Evolutionary conservation across 2,888 invertebrate species (phyloP).

Genomic region (Cetonia aurata): DNA sequence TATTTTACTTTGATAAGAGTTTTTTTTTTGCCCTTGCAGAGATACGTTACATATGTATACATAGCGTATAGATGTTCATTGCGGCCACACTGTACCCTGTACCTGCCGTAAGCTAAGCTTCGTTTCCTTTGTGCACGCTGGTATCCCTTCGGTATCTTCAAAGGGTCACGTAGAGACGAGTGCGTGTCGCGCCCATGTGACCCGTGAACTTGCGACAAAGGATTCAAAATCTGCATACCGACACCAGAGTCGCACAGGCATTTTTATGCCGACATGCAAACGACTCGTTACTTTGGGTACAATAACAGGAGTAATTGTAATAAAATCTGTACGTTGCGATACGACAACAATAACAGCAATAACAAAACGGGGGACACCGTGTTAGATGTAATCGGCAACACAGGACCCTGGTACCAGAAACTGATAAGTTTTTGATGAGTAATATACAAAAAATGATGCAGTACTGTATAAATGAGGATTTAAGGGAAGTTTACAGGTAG

Average conservation of each 20-base stretch:
- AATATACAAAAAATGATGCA: too few relatives aligned
- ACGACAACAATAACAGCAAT: constrained; percentile 17
- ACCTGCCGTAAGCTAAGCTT: constrained; percentile 15
- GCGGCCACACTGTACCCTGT: not conserved
- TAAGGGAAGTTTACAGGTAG: too few relatives aligned
- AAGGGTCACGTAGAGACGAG: constrained; percentile 62
- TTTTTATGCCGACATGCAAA: constrained; percentile 44
- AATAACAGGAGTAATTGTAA: constrained; percentile 38
- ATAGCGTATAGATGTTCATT: constrained; percentile 13
- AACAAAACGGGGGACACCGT: not conserved
- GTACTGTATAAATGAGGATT: too few relatives aligned
- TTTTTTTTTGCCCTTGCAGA: constrained; percentile 18
- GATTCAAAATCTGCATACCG: constrained; percentile 61
- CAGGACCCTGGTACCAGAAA: too few relatives aligned
- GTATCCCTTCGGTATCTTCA: constrained; percentile 56
- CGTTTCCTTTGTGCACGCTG: constrained; percentile 29
- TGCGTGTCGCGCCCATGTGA: constrained; percentile 63
- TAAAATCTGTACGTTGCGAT: constrained; percentile 9
- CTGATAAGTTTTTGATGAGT: too few relatives aligned
- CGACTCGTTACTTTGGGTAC: constrained; percentile 26
- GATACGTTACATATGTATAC: not conserved
- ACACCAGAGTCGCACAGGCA: constrained; percentile 35
- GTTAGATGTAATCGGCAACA: too few relatives aligned
- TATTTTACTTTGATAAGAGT: constrained; percentile 26
- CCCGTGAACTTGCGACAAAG: constrained; percentile 59